Evolutionary conservation across 1,140 invertebrate genomes (phyloP).

Genomic region (Chionoecetes opilio): DNA sequence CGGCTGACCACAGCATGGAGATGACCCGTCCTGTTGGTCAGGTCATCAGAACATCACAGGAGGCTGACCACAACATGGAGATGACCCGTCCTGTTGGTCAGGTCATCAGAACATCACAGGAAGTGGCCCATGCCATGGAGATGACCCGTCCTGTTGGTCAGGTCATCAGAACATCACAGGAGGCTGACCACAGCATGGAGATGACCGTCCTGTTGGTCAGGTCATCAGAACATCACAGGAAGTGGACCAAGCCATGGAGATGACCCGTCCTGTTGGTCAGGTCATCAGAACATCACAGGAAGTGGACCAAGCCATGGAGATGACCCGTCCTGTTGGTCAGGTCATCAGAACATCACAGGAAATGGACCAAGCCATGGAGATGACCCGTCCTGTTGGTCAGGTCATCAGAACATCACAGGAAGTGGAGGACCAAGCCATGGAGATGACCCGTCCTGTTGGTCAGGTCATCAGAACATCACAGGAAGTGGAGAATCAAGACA

Average conservation of each 20-base stretch:
- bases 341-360: neutral
- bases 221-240: neutral
- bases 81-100: neutral
- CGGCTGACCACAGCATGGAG: neutral
- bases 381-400: conserved; percentile 2
- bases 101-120: neutral
- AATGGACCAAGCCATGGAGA: neutral
- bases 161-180: neutral
- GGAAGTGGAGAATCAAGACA: no score
- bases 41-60: neutral
- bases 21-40: neutral
- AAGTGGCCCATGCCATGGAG: neutral
- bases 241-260: neutral
- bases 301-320: neutral
- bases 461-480: no score
- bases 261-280: neutral
- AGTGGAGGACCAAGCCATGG: neutral
- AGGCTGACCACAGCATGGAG: neutral
- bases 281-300: neutral
- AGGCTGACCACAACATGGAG: neutral
- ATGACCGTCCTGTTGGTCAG: neutral
- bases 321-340: neutral
- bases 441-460: no score
- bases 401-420: neutral
- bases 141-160: conserved; percentile 4